phyloP scores from a whole-genome alignment of 1,140 invertebrate genomes.

The Drosophila sproati region DNA sequence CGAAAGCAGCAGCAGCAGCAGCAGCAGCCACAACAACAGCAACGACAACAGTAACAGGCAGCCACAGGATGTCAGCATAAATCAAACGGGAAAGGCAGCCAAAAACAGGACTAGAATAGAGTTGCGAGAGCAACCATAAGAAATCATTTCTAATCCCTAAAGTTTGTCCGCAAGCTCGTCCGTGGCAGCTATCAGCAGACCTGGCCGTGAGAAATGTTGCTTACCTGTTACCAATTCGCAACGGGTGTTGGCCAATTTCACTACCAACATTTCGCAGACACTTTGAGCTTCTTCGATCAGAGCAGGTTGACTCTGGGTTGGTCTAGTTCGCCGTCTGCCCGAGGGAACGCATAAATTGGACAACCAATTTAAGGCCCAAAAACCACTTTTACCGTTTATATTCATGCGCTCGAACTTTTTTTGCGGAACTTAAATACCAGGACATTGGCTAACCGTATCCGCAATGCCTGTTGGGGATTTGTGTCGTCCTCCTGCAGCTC shows the following conservation, averaged over 20 bases:
- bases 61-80: constrained; percentile 82
- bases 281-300: constrained; percentile 13
- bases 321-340: constrained; percentile 18
- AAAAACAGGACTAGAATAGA: constrained; percentile 26
- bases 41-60: constrained; percentile 28
- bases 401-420: constrained; percentile 61
- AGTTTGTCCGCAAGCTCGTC: constrained; percentile 59
- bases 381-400: constrained; percentile 81
- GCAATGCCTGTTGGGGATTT: constrained; percentile 52
- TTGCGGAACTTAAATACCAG: constrained; percentile 65
- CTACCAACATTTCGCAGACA: constrained; percentile 36
- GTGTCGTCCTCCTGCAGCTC: constrained; percentile 26
- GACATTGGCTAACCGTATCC: constrained; percentile 37
- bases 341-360: constrained; percentile 75
- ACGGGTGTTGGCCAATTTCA: constrained; percentile 39
- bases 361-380: constrained; percentile 82
- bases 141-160: constrained; percentile 81
- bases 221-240: constrained; percentile 58
- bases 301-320: not conserved
- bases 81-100: constrained; percentile 70
- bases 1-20: constrained; percentile 32
- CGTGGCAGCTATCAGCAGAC: constrained; percentile 65
- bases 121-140: constrained; percentile 56
- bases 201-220: constrained; percentile 50
- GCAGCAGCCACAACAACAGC: constrained; percentile 2